Evolutionary conservation across 2,888 invertebrate species (phyloP), one percentile per base, ranked within the genome.

Genomic region (Lomographa bimaculata): DNA sequence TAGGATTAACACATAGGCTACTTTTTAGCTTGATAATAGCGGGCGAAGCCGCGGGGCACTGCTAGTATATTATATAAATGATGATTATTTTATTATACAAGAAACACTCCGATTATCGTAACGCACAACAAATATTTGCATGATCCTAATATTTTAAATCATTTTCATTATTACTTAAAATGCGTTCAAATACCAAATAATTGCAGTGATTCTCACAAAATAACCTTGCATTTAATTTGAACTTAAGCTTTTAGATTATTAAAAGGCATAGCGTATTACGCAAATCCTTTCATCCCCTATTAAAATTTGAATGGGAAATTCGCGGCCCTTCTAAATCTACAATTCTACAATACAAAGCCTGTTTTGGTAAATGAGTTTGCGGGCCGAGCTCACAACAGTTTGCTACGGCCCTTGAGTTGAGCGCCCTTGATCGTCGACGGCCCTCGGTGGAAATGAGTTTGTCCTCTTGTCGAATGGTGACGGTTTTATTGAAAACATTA

Each of bases 281-380:
- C 9, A 23, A 41, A 41, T 34, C 40, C 40, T 40, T 40, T 40
- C 40, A 40, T 11, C 25, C 5, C 7, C 24, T 23, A 34, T 41
- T 41, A 41, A 41, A 34, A 41, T 41, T 28, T 29, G 8, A 40
- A 24, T n/a, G n/a, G n/a, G n/a, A n/a, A n/a, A n/a, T n/a, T n/a
- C 10, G 20, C 9, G 29, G 25, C 37, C 29, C 8, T 29, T 23
- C 27, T 32, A 7, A 6, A 10, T 20, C 30, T 25, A 17, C 30
- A 26, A 39, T 32, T 32, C 32, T 32, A 30, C 38, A 26, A 32
- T 26, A 26, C 26, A 30, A 32, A 21, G 20, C 20, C 32, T 39
- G 38, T 39, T 32, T 39, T 32, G 32, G 8, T 16, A 32, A 32
- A 39, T 32, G 39, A 39, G 9, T 39, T 32, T 32, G 39, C 39